Evolutionary conservation across 37 sponge, comb jelly and placozoan species (phyloP), one percentile per base, ranked within the genome.

Genomic region (Dysidea cf. avara): DNA sequence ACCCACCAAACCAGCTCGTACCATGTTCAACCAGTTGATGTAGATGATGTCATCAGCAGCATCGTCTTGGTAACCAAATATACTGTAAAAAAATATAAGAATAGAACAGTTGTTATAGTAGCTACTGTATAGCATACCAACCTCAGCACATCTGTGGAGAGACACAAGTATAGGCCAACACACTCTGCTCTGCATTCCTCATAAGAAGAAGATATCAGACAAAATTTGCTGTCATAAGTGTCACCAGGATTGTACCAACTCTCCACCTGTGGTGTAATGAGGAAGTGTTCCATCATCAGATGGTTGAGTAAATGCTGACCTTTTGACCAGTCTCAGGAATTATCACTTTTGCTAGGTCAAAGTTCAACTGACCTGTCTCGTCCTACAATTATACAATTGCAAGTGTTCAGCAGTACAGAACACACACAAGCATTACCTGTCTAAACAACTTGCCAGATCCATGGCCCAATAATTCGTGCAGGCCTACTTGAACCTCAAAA

Each of bases 181-280:
- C 96, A 95, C 69, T 95, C 96, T 1, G 96, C 96, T 36, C 91
- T 53, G 55, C 96, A 95, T 60, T 95, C 96, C 62, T 95, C 96
- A 53, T 95, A 95, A 30, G 86, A 61, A 9, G 93, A 91, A 14
- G 89, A 75, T 53, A 95, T 2, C 18, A 68, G 38, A 16, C 70
- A 70, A 68, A 95, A 95, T 33, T 72, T 69, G 28, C 79, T 71
- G 71, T 91, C 93, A 59, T 68, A 95, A 29, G 93, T 95, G 32
- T 95, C 92, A 0, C 77, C 73, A 43, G 94, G 78, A n/a, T 39
- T 56, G 58, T 95, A 95, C 92, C 92, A 95, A 16, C 70, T 72
- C 22, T 39, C 61, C 16, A 95, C 66, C 93, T 86, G 59, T 20
- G 17, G 14, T 28, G 54, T 37, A 22, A 34, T 61, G 66, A 43